Evolutionary conservation across 2,797 vertebrate genomes (phyloP).

Genomic region (Propithecus perrieri): DNA sequence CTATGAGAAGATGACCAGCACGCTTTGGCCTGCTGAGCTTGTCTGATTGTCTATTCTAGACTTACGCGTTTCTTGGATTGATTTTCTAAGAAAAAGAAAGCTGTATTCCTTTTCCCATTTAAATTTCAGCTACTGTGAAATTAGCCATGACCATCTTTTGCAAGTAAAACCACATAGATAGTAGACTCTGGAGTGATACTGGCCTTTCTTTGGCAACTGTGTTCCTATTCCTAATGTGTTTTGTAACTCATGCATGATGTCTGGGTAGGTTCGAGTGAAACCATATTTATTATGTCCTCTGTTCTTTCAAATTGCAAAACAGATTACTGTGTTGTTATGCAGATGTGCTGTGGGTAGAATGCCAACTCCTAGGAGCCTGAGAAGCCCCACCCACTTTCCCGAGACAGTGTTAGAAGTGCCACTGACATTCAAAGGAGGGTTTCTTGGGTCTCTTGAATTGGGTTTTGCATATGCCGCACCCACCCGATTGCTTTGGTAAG

Average conservation of each 20-base stretch:
- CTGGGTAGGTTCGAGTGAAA: constrained; percentile 45
- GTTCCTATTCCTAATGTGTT: constrained; percentile 39
- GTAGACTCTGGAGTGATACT: not conserved
- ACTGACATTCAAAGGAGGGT: constrained; percentile 25
- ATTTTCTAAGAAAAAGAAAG: constrained; percentile 46
- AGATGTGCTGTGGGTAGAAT: constrained; percentile 50
- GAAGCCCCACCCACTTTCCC: not conserved
- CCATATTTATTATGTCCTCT: constrained; percentile 65
- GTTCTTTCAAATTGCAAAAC: constrained; percentile 62
- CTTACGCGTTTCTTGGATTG: constrained; percentile 28
- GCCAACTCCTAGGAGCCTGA: constrained; percentile 32
- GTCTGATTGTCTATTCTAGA: not conserved
- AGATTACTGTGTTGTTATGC: constrained; percentile 59
- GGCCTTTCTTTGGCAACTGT: constrained; percentile 32
- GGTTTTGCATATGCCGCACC: not conserved
- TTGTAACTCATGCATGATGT: constrained; percentile 64
- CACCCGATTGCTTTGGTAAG: not conserved
- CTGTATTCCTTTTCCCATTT: constrained; percentile 52
- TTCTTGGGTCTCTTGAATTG: not conserved
- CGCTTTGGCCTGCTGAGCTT: not conserved
- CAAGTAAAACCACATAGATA: constrained; percentile 35
- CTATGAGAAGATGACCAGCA: not conserved
- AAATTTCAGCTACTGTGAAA: constrained; percentile 68
- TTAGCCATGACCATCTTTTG: constrained; percentile 48
- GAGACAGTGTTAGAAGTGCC: not conserved